Evolutionary conservation across 2,888 invertebrate genomes (phyloP), one percentile per base, ranked within the genome.

Genomic region (Aphodius granarius): DNA sequence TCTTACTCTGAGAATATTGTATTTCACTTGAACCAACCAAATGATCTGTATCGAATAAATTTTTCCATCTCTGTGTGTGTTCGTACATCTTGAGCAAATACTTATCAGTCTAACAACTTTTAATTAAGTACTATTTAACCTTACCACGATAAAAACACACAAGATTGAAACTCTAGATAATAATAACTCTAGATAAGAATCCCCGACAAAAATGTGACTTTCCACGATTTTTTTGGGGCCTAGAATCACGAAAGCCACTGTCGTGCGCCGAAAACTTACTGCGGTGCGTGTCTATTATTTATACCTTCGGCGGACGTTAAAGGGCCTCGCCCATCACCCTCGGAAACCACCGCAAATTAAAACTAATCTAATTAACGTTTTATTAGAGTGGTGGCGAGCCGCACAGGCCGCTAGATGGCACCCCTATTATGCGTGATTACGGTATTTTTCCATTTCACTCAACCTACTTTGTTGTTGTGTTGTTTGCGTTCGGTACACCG

Each of bases 311-410:
- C 43, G 43, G 9, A 43, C 43, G 43, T 43, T 43, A 43, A 43
- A 43, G 43, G 43, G 43, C 43, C 43, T 43, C 43, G 43, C 43
- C 43, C 43, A 43, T 13, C 13, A 43, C 20, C 63, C 43, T 68
- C 62, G 21, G 18, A 15, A 66, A 17, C 75, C 71, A 63, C 23
- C 64, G 16, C 63, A 73, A 73, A 75, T 75, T 75, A 75, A 77
- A 77, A 73, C 63, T 75, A 80, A 80, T 80, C 79, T 80, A 80
- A 80, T 80, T 79, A 80, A 78, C 79, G 78, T 71, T 80, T 78
- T 78, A 79, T 78, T 78, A 77, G 78, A 78, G 78, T 78, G 79
- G 71, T 43, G 13, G 43, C 43, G 43, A 6, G 43, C 18, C 71
- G 22, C 18, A 21, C 65, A 20, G 66, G 68, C 21, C 20, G 65